Evolutionary conservation across 1,140 invertebrate genomes (phyloP).

Genomic region (Panagrolaimus sp.): DNA sequence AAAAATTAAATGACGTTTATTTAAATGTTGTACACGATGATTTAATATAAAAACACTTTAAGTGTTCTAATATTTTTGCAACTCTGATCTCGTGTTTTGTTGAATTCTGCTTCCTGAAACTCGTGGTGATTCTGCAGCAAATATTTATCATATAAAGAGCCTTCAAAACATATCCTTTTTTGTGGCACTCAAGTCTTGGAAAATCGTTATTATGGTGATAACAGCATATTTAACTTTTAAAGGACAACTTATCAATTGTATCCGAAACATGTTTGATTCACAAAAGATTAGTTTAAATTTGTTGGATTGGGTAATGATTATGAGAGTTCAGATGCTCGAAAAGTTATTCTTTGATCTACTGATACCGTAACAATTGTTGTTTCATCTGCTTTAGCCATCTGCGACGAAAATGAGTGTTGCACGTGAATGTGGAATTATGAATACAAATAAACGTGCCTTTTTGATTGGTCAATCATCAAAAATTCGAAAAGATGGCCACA

Average conservation of each 20-base stretch:
- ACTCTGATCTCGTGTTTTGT: too few species aligned
- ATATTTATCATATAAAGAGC: constrained; percentile 67
- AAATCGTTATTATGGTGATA: constrained; percentile 79
- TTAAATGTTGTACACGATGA: too few species aligned
- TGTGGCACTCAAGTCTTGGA: constrained; percentile 92
- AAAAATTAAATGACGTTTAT: too few species aligned
- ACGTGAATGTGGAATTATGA: constrained; percentile 84
- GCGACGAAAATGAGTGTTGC: constrained; percentile 91
- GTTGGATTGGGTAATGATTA: constrained; percentile 76
- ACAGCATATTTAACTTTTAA: constrained; percentile 83
- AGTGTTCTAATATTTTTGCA: too few species aligned
- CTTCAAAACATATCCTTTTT: constrained; percentile 80
- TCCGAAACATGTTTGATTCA: constrained; percentile 83
- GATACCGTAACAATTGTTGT: constrained; percentile 91
- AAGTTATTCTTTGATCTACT: constrained; percentile 65
- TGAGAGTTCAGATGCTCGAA: constrained; percentile 46
- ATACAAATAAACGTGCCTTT: constrained; percentile 69
- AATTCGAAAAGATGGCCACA: constrained; percentile 43
- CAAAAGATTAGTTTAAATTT: constrained; percentile 82
- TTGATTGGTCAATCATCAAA: constrained; percentile 65
- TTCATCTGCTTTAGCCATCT: constrained; percentile 73
- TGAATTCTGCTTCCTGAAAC: constrained; percentile 68
- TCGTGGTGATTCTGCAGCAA: constrained; percentile 64
- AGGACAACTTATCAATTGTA: constrained; percentile 81
- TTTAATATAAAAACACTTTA: too few species aligned